Conservation (phyloP, 2,888 invertebrate genomes). For the Epistrophe grossulariae region DNA sequence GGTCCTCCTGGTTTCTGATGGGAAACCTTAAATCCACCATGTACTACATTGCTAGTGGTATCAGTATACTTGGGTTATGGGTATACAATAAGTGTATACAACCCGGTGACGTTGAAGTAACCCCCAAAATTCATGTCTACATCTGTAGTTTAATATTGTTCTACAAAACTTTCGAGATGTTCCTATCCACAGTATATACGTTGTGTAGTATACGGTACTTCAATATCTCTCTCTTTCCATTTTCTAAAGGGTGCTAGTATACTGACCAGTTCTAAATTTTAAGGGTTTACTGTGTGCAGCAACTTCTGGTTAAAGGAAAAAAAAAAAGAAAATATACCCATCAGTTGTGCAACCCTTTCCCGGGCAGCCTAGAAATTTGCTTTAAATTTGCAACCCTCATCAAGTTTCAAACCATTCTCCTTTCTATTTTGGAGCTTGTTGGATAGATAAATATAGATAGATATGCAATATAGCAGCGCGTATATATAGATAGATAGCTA, state of each 20-base stretch:
- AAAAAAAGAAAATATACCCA: constrained; percentile 8
- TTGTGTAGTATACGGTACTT: neutral
- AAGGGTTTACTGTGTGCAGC: constrained; percentile 62
- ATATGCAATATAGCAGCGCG: constrained; percentile 58
- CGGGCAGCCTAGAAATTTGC: constrained; percentile 72
- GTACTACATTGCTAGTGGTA: constrained; percentile 23
- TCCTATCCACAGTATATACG: constrained; percentile 36
- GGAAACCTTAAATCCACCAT: constrained; percentile 42
- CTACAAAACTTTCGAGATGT: constrained; percentile 74
- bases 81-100: constrained; percentile 65
- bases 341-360: constrained; percentile 55
- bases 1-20: constrained; percentile 33
- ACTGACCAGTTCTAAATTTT: constrained; percentile 55
- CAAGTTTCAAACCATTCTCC: constrained; percentile 33
- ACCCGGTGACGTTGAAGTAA: constrained; percentile 57
- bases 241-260: neutral
- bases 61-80: constrained; percentile 45
- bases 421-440: constrained; percentile 4
- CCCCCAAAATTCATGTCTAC: constrained; percentile 76
- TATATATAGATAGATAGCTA: constrained; percentile 21
- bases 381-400: constrained; percentile 46
- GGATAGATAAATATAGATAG: constrained; percentile 28
- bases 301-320: constrained; percentile 37
- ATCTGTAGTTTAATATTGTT: constrained; percentile 77
- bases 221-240: neutral